phyloP scores from a whole-genome alignment of 2,888 invertebrate genomes.

The Urechis unicinctus region DNA sequence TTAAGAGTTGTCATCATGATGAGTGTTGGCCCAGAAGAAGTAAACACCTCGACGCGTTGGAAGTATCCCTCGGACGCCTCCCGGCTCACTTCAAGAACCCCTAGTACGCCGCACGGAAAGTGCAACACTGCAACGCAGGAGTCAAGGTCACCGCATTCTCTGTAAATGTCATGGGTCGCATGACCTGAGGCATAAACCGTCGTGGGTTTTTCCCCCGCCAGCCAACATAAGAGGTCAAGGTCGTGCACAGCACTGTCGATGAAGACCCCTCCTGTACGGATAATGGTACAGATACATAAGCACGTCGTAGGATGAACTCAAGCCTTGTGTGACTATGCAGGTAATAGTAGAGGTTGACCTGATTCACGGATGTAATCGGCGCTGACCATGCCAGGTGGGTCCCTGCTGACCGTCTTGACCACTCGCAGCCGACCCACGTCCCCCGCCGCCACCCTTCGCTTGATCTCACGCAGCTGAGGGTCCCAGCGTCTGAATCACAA shows the following conservation, averaged over 20 bases:
- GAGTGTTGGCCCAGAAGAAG: too few relatives aligned
- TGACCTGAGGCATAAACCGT: constrained; percentile 56
- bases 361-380: background rate
- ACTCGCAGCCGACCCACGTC: background rate
- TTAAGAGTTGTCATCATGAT: too few relatives aligned
- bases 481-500: background rate
- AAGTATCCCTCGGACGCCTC: constrained; percentile 63
- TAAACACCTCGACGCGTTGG: constrained; percentile 63
- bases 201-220: constrained; percentile 60
- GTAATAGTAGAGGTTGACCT: background rate
- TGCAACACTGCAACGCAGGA: constrained; percentile 59
- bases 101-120: constrained; percentile 61
- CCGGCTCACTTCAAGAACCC: constrained; percentile 61
- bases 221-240: constrained; percentile 61
- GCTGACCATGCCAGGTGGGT: background rate
- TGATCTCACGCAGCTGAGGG: background rate
- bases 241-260: constrained; percentile 67
- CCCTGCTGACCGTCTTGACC: background rate
- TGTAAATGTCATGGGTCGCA: constrained; percentile 59
- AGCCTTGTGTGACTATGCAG: background rate
- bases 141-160: constrained; percentile 60
- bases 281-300: too few relatives aligned
- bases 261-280: constrained; percentile 59
- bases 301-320: too few relatives aligned
- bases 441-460: background rate